A percentile compares a stretch with the other conserved stretches of the same genome.
phyloP scores from a whole-genome alignment of 2,113 vertebrate species.

The Callorhinus ursinus region DNA sequence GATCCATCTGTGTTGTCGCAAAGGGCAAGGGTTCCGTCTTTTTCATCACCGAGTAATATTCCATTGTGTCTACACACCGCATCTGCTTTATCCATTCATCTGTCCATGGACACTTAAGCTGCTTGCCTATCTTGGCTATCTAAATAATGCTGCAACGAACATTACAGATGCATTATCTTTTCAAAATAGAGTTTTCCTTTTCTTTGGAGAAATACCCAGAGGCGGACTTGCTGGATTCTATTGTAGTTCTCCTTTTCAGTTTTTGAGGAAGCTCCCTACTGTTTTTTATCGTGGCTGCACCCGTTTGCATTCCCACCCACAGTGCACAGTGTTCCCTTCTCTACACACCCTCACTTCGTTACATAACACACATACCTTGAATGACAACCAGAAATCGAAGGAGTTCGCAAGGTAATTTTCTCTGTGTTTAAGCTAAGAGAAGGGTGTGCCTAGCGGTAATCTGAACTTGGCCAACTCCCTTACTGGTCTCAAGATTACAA shows the following conservation, averaged over 20 bases:
- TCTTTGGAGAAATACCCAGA: background rate
- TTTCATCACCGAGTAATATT: background rate
- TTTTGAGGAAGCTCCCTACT: too few species aligned
- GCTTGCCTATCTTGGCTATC: background rate
- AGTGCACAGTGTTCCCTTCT: background rate
- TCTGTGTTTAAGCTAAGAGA: background rate
- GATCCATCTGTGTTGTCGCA: background rate
- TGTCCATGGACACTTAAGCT: background rate
- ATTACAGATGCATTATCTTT: background rate
- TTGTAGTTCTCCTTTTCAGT: too few species aligned
- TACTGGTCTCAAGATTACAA: background rate
- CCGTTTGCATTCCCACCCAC: background rate
- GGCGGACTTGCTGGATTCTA: too few species aligned
- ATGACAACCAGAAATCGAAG: background rate
- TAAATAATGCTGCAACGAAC: background rate
- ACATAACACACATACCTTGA: background rate
- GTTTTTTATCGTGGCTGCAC: too few species aligned
- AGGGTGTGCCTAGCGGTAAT: background rate
- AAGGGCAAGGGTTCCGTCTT: background rate
- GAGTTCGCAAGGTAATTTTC: background rate
- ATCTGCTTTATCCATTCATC: background rate
- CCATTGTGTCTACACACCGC: background rate
- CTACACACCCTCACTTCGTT: background rate
- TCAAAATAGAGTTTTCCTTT: background rate
- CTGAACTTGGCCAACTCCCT: background rate